Evolutionary conservation across 2,113 vertebrate species (phyloP).

Genomic region (Vimba vimba): DNA sequence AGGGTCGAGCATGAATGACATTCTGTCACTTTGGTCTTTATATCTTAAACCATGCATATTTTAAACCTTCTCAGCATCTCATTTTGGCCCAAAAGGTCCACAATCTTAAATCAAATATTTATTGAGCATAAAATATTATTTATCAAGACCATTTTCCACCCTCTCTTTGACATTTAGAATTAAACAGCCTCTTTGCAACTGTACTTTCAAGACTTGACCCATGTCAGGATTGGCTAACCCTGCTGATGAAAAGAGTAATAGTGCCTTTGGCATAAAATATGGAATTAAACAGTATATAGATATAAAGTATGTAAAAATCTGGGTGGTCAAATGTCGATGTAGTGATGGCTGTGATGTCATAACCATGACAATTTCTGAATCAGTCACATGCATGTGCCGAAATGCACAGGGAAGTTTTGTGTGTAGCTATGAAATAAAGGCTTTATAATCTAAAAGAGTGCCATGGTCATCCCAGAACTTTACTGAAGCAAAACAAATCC

Average conservation of each 20-base stretch:
- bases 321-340: background rate
- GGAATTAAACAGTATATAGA: background rate
- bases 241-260: background rate
- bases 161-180: background rate
- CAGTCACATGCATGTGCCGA: no score
- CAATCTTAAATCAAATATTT: no score
- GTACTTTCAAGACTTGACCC: background rate
- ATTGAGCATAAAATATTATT: no score
- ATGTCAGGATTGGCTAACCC: background rate
- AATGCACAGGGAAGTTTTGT: no score
- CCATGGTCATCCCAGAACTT: no score
- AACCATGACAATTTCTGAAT: background rate
- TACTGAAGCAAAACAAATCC: background rate
- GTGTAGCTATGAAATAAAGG: no score
- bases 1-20: conserved; percentile 40
- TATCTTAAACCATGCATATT: no score
- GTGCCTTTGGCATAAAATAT: background rate
- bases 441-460: no score
- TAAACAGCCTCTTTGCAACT: background rate
- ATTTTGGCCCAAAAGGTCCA: no score
- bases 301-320: background rate
- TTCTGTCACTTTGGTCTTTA: no score
- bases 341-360: no score
- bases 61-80: no score
- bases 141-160: background rate